phyloP scores from a whole-genome alignment of 2,888 invertebrate species.

The Lasioglossum lativentre region DNA sequence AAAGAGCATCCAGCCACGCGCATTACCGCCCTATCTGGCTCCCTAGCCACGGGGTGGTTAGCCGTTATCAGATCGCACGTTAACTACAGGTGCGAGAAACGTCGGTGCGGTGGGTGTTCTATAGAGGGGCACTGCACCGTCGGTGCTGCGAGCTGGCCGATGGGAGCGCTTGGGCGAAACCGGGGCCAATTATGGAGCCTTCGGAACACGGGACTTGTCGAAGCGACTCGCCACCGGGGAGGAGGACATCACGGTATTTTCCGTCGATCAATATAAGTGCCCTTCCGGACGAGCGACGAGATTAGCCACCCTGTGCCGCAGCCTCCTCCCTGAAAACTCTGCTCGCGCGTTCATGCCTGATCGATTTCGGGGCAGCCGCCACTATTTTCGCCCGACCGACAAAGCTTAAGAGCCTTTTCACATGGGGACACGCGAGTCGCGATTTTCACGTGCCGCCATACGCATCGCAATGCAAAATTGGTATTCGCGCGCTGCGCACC shows the following conservation, averaged over 20 bases:
- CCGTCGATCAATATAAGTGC: constrained; percentile 54
- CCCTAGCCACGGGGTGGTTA: constrained; percentile 75
- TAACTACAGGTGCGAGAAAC: constrained; percentile 76
- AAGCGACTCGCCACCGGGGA: constrained; percentile 24
- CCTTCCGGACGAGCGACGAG: constrained; percentile 36
- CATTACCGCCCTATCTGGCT: constrained; percentile 78
- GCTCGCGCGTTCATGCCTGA: background rate
- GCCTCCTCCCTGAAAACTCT: constrained; percentile 25
- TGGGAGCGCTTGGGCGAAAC: constrained; percentile 5
- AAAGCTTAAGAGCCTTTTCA: background rate
- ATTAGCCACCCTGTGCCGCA: constrained; percentile 29
- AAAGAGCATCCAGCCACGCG: constrained; percentile 80
- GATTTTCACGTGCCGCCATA: background rate
- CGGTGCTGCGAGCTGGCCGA: background rate
- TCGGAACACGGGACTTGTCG: constrained; percentile 20
- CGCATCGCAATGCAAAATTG: background rate
- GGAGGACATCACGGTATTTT: constrained; percentile 47
- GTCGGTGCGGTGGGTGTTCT: constrained; percentile 34
- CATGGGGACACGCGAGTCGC: background rate
- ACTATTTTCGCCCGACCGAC: background rate
- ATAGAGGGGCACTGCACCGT: background rate
- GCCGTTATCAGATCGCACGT: constrained; percentile 79
- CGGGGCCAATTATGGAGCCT: constrained; percentile 43
- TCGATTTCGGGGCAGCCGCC: background rate
- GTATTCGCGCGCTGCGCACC: too few species aligned